Evolutionary conservation across 1,140 invertebrate genomes (phyloP).

Genomic region (Zophobas atratus): DNA sequence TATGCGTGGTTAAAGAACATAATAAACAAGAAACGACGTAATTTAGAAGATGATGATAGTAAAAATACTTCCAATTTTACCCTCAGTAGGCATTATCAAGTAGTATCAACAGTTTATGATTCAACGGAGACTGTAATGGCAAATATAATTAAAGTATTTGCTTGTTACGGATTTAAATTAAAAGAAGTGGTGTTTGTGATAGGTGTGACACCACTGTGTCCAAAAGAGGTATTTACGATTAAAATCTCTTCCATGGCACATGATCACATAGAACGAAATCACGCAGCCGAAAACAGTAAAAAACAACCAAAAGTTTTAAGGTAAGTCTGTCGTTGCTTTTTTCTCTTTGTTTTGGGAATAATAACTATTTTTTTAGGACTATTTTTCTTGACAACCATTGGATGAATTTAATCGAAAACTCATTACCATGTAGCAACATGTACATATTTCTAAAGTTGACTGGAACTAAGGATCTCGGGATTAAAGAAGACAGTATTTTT

Average conservation of each 20-base stretch:
- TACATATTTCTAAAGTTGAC: constrained; percentile 57
- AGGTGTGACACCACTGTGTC: constrained; percentile 54
- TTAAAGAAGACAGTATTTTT: constrained; percentile 47
- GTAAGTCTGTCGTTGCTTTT: constrained; percentile 43
- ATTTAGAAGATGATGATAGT: constrained; percentile 26
- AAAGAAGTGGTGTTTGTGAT: constrained; percentile 54
- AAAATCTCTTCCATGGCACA: constrained; percentile 41
- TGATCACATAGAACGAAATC: constrained; percentile 57
- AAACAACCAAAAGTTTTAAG: constrained; percentile 54
- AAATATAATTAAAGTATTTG: constrained; percentile 53
- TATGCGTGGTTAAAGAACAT: constrained; percentile 56
- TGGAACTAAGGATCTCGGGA: neutral
- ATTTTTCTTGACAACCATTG: constrained; percentile 56
- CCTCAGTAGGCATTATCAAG: constrained; percentile 52
- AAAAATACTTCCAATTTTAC: constrained; percentile 50
- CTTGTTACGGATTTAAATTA: constrained; percentile 33
- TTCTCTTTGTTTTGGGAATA: neutral
- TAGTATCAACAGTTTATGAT: constrained; percentile 55
- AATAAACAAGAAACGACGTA: constrained; percentile 52
- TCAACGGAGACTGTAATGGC: constrained; percentile 51
- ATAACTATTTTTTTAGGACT: constrained; percentile 34
- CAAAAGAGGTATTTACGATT: constrained; percentile 57
- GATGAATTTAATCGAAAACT: constrained; percentile 53
- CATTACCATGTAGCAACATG: constrained; percentile 54
- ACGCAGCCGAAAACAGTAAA: constrained; percentile 52